phyloP scores from a whole-genome alignment of 1,140 invertebrate genomes.

The Colletes latitarsis region DNA sequence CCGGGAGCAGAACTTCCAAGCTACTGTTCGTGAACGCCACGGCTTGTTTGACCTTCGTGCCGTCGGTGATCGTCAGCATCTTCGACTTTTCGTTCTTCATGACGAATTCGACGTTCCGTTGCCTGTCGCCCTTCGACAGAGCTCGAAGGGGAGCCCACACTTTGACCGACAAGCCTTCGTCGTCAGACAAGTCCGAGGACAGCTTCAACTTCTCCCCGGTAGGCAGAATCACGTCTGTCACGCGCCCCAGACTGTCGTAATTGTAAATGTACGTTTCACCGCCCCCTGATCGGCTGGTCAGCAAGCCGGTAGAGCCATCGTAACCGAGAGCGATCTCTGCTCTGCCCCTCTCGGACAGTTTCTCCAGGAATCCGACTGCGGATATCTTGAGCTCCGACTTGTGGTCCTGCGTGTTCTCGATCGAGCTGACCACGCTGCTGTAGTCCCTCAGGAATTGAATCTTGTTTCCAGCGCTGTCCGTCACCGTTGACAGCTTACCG shows the following conservation, averaged over 20 bases:
- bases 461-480: slow-evolving; percentile 96
- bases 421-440: slow-evolving; percentile 93
- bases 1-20: slow-evolving; percentile 86
- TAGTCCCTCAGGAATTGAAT: slow-evolving; percentile 95
- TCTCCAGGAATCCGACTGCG: slow-evolving; percentile 91
- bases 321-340: slow-evolving; percentile 93
- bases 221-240: slow-evolving; percentile 91
- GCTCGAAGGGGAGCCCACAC: slow-evolving; percentile 81
- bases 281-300: slow-evolving; percentile 90
- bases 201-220: slow-evolving; percentile 94
- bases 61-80: slow-evolving; percentile 82
- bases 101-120: slow-evolving; percentile 76
- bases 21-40: slow-evolving; percentile 90
- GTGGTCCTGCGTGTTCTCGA: slow-evolving; percentile 96
- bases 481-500: slow-evolving; percentile 95
- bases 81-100: slow-evolving; percentile 83
- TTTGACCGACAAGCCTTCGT: slow-evolving; percentile 88
- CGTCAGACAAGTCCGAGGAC: slow-evolving; percentile 86
- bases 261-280: slow-evolving; percentile 94
- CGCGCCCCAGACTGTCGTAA: slow-evolving; percentile 92
- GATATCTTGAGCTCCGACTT: slow-evolving; percentile 95
- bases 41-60: slow-evolving; percentile 85
- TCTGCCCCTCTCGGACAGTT: slow-evolving; percentile 89
- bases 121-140: slow-evolving; percentile 75
- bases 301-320: slow-evolving; percentile 89